These are phyloP conservation scores for Cephalotes varians DNA, from an alignment of 2,888 invertebrate species.

Conservation along the genomic window DNA sequence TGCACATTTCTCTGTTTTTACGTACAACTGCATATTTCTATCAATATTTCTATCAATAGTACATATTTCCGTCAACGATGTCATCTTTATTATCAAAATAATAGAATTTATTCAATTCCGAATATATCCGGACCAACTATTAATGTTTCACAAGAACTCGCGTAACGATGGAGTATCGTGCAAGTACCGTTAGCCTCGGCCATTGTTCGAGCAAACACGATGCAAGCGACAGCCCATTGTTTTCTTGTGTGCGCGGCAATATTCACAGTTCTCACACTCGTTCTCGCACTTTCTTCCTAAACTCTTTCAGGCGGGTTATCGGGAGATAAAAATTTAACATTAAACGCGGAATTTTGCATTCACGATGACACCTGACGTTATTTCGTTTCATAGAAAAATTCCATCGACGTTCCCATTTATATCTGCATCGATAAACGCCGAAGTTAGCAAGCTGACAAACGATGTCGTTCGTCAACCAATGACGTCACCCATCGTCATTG, in stretches of 20 bases:
- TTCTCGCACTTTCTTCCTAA: not conserved
- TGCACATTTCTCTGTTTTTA: too few species aligned
- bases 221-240: not conserved
- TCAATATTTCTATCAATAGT: too few species aligned
- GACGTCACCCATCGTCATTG: conserved; percentile 35
- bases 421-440: conserved; percentile 23
- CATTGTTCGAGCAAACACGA: not conserved
- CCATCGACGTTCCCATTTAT: conserved; percentile 1
- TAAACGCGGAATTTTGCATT: not conserved
- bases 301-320: not conserved
- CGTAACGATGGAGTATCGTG: not conserved
- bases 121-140: not conserved
- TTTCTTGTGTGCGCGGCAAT: not conserved
- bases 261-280: not conserved
- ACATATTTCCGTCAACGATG: too few species aligned
- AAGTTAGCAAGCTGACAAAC: conserved; percentile 31
- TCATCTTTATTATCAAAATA: not conserved
- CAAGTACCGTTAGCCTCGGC: conserved; percentile 5
- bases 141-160: conserved; percentile 11
- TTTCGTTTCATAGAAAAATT: conserved; percentile 20
- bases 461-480: conserved; percentile 19
- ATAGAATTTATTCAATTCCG: not conserved
- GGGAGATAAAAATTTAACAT: not conserved
- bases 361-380: conserved; percentile 4
- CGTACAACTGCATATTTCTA: too few species aligned